Evolutionary conservation across 1,140 invertebrate genomes (phyloP), one percentile per base, ranked within the genome.

Genomic region (Lepidotrigona ventralis): DNA sequence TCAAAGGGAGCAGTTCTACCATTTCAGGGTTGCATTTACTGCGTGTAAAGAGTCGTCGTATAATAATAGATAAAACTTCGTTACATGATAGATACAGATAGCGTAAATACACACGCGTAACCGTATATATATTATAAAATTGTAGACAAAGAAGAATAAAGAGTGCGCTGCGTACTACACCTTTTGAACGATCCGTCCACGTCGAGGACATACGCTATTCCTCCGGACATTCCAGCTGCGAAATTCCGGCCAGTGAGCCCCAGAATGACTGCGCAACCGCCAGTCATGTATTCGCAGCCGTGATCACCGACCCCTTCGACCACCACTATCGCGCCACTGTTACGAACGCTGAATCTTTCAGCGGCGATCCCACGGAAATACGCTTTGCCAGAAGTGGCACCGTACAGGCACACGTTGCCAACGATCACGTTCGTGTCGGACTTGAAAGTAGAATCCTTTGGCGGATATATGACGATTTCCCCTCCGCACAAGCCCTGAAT

Each of bases 231-330:
- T 89, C 99, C 99, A 80, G 99, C 99, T 63, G 98, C 99, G 95
- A 99, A 99, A 95, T 99, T 99, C 79, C 98, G 95, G 78, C 99
- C 99, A 21, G 98, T 99, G n/a, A 97, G 94, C 12, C 99, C 99
- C 19, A 99, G 95, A 92, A 99, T 98, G 14, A 99, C 94, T 81
- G 97, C 97, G 83, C 95, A 95, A 83, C 99, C 99, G 51, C 98
- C 99, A 64, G 99, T 99, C 99, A 99, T 99, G 93, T 99, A 99
- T 94, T 99, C 99, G 95, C 99, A 99, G 53, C 98, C 99, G 94
- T 99, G 99, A 95, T 99, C 99, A 72, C 99, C 99, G 77, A 99
- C 98, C 79, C 98, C 99, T 95, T 97, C 95, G n/a, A 96, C 95
- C 29, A 99, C 98, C 4, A 99, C 98, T 60, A 96, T 95, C 54